A percentile compares a stretch with the other conserved stretches of the same genome.
Conservation (phyloP, 2,888 invertebrate genomes). For the Alsophila aescularia region DNA sequence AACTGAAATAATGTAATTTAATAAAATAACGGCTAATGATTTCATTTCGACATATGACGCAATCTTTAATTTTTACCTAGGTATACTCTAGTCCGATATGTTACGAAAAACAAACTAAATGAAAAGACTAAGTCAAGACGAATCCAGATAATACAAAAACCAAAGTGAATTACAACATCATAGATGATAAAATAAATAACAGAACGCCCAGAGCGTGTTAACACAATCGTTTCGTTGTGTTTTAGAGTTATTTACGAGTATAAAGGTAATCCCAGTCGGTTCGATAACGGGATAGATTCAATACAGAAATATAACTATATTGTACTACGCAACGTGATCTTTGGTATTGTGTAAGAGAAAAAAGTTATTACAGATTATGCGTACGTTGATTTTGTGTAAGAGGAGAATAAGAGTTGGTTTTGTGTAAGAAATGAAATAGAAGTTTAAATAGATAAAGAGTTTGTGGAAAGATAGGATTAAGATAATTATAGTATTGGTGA, state of each 20-base stretch:
- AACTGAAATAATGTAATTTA: too few relatives aligned
- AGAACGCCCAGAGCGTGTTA: slow-evolving; percentile 38
- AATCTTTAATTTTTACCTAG: too few relatives aligned
- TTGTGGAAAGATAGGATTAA: background rate
- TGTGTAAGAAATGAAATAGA: slow-evolving; percentile 12
- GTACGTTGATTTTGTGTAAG: background rate
- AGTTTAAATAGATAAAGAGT: background rate
- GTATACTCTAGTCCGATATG: too few relatives aligned
- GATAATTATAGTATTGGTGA: background rate
- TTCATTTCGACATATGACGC: too few relatives aligned
- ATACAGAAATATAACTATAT: slow-evolving; percentile 8
- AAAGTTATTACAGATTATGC: background rate
- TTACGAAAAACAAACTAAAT: background rate
- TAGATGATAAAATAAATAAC: slow-evolving; percentile 44
- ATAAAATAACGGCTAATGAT: too few relatives aligned
- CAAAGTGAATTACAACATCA: slow-evolving; percentile 58
- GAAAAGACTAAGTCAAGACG: background rate
- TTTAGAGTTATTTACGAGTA: slow-evolving; percentile 44
- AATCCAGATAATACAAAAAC: slow-evolving; percentile 21
- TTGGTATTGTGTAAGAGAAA: slow-evolving; percentile 25
- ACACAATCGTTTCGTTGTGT: slow-evolving; percentile 33
- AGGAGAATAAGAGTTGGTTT: background rate
- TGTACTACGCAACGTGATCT: slow-evolving; percentile 14
- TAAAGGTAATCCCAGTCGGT: slow-evolving; percentile 43
- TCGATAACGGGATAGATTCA: slow-evolving; percentile 41